Conservation (phyloP, 1,140 invertebrate species). For the Pseudomyrmex gracilis region DNA sequence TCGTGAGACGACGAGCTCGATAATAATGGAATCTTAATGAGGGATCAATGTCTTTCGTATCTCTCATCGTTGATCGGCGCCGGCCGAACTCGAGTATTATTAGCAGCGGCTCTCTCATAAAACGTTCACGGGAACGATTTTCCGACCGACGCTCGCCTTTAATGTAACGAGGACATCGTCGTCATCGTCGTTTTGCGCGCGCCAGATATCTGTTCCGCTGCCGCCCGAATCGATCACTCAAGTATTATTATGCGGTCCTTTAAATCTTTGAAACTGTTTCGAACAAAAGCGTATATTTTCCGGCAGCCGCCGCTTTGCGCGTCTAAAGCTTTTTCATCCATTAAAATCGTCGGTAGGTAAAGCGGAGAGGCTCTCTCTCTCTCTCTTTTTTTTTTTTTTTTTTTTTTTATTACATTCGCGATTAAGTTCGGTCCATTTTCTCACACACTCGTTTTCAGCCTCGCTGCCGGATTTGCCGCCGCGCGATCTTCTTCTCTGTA, state of each 20-base stretch:
- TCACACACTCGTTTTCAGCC: neutral
- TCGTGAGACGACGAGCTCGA: constrained; percentile 19
- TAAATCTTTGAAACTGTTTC: constrained; percentile 35
- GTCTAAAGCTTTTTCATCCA: neutral
- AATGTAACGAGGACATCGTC: constrained; percentile 47
- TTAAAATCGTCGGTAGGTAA: constrained; percentile 16
- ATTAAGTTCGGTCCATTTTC: constrained; percentile 44
- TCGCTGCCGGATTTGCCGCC: neutral
- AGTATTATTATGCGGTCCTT: constrained; percentile 39
- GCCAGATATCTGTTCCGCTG: constrained; percentile 20
- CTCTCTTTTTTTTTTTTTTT: neutral
- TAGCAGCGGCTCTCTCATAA: constrained; percentile 25
- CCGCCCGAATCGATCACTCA: constrained; percentile 33
- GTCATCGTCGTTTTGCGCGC: neutral
- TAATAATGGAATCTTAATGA: constrained; percentile 49
- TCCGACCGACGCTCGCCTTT: constrained; percentile 44
- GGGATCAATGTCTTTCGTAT: constrained; percentile 42
- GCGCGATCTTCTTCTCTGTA: neutral
- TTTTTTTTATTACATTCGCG: constrained; percentile 29
- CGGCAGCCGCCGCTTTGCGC: neutral
- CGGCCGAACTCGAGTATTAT: constrained; percentile 50
- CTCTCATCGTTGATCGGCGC: constrained; percentile 25
- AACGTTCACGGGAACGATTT: constrained; percentile 51
- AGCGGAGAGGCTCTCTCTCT: neutral
- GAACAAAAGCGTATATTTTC: neutral